Percentiles rank a stretch among this genome's conserved stretches.
phyloP scores from a whole-genome alignment of 1,140 invertebrate species.

The Saccostrea glomerata region DNA sequence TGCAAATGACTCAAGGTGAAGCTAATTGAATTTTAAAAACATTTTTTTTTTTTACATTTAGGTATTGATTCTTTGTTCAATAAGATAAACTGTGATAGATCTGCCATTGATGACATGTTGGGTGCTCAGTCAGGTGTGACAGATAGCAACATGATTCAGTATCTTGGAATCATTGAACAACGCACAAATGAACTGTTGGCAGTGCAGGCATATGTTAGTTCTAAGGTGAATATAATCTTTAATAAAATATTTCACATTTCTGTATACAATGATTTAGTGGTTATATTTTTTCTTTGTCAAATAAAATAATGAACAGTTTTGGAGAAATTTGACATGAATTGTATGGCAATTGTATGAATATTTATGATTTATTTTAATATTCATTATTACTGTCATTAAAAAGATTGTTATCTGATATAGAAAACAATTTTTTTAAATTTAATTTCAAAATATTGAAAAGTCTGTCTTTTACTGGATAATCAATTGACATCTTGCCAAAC shows the following conservation, averaged over 20 bases:
- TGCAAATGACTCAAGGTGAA: neutral
- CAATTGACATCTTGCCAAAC: slow-evolving; percentile 23
- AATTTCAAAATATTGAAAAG: too few species aligned
- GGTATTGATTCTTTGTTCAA: slow-evolving; percentile 78
- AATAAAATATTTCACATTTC: too few species aligned
- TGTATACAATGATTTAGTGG: too few species aligned
- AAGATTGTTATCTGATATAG: too few species aligned
- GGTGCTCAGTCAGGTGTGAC: slow-evolving; percentile 76
- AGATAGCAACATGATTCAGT: slow-evolving; percentile 78
- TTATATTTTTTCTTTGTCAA: too few species aligned
- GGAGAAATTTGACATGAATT: too few species aligned
- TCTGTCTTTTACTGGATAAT: neutral
- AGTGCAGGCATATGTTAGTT: slow-evolving; percentile 71
- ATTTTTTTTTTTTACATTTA: slow-evolving; percentile 58
- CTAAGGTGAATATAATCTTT: slow-evolving; percentile 69
- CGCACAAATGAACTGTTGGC: slow-evolving; percentile 78
- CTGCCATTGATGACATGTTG: slow-evolving; percentile 78
- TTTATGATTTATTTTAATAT: too few species aligned
- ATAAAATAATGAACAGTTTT: too few species aligned
- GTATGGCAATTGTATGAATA: too few species aligned
- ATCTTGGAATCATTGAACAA: slow-evolving; percentile 79
- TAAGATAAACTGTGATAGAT: slow-evolving; percentile 78
- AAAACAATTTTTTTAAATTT: too few species aligned
- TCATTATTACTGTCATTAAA: too few species aligned
- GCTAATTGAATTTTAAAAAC: neutral